These are phyloP conservation scores for Onychostoma macrolepis DNA, from an alignment of 2,113 vertebrate genomes.

Conservation along the genomic window DNA sequence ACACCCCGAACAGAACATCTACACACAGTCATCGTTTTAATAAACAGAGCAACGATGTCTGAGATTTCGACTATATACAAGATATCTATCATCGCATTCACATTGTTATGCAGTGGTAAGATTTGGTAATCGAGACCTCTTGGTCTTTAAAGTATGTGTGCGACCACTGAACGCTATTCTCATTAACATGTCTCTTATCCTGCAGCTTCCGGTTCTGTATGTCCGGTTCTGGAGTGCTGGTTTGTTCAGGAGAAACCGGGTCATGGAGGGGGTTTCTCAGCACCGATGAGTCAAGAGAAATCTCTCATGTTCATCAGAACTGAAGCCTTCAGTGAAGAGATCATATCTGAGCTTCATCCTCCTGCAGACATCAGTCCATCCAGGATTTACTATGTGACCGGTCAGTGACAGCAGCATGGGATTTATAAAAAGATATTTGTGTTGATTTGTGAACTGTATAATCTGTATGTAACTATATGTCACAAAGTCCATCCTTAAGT, in stretches of 20 bases:
- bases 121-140: neutral
- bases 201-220: constrained; percentile 63
- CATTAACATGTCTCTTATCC: no score
- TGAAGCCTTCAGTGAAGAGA: neutral
- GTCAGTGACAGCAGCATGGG: constrained; percentile 55
- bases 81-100: constrained; percentile 55
- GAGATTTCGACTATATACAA: constrained; percentile 57
- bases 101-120: constrained; percentile 61
- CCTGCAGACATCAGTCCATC: constrained; percentile 61
- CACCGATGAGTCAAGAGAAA: constrained; percentile 70
- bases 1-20: no score
- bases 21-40: no score
- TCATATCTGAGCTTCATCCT: neutral
- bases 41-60: constrained; percentile 47
- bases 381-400: constrained; percentile 67
- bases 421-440: neutral
- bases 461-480: constrained; percentile 62
- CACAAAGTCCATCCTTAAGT: neutral
- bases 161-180: neutral
- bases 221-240: constrained; percentile 77
- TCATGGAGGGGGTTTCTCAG: constrained; percentile 68
- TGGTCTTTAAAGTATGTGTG: neutral
- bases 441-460: constrained; percentile 20
- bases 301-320: constrained; percentile 68
- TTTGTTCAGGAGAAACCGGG: constrained; percentile 71